Percentiles rank a stretch among this genome's conserved stretches.
Evolutionary conservation across 2,888 invertebrate genomes (phyloP).

Genomic region (Epirrhoe tristata): DNA sequence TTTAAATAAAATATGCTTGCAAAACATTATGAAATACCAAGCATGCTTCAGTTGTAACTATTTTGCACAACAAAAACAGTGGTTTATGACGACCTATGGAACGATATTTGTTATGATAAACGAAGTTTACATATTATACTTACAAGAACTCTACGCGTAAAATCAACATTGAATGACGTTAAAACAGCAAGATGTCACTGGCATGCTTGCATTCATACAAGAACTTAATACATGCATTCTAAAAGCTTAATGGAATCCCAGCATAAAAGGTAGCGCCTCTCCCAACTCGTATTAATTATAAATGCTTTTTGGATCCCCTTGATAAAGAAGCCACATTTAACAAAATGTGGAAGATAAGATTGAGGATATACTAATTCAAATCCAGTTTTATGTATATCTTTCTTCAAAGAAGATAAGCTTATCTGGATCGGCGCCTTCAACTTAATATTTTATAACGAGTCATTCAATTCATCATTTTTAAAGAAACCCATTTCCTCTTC

Average conservation of each 20-base stretch:
- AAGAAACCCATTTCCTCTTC: constrained; percentile 5
- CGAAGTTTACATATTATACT: too few species aligned
- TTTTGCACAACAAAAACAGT: too few species aligned
- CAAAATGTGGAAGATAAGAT: constrained; percentile 67
- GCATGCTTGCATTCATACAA: too few species aligned
- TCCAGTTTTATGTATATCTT: constrained; percentile 65
- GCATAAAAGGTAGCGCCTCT: constrained; percentile 69
- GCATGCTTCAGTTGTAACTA: too few species aligned
- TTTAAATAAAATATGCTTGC: too few species aligned
- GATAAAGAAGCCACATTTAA: constrained; percentile 71
- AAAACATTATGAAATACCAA: too few species aligned
- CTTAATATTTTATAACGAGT: constrained; percentile 49
- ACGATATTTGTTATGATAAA: too few species aligned
- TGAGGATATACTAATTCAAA: constrained; percentile 74
- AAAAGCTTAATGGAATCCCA: neutral
- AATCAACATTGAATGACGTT: too few species aligned
- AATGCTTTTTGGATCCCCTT: constrained; percentile 66
- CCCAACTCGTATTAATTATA: constrained; percentile 58
- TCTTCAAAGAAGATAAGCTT: constrained; percentile 65
- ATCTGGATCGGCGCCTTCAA: constrained; percentile 60
- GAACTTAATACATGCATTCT: neutral
- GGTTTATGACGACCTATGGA: too few species aligned
- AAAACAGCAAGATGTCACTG: too few species aligned
- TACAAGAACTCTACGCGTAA: too few species aligned
- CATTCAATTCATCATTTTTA: constrained; percentile 47